Base-by-base conservation (phyloP, 2,888 invertebrate species). In the Buathra laborator region DNA sequence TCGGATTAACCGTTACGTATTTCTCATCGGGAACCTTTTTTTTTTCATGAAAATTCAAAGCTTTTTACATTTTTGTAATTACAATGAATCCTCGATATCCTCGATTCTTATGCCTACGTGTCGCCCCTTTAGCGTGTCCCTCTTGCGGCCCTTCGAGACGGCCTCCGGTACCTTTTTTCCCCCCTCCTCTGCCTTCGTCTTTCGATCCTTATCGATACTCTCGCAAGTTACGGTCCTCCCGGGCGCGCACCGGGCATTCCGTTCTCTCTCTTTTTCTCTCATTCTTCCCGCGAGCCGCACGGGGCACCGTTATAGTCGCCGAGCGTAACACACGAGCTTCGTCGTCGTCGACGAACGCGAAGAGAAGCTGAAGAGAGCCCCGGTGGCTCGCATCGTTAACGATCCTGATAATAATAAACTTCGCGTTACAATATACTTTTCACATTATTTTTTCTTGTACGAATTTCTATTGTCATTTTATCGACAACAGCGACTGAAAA, bases 141-240 rank as follows among this genome's bases (percentile, higher is more conserved):
- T 19, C 56, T 77, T 51, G 56, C 37, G 71, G 51, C 76, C 76
- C 81, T 48, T 68, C 72, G 53, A 43, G 32, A 46, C 76, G 56
- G 66, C 84, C 75, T 62, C 43, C 44, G 19, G 59, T 24, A 24
- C 19, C 51, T 12, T 48, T 24, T 68, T 68, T 37, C 46, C n/a
- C 43, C 59, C 53, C 67, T 64, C 53, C 68, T 66, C 72, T 43
- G 66, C 76, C 76, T 51, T 76, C 51, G 56, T 70, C 79, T 75
- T 77, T 81, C 89, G 91, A 91, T 91, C 86, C 86, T 90, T 90
- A 91, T 91, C 91, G 88, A 87, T 87, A 80, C 77, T 72, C 84
- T 67, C 62, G 86, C 86, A 51, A 87, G 86, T 86, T 87, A 86
- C 87, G 84, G 75, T 83, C 85, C 83, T 80, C 67, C n/a, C 32